Conservation (phyloP, 1,140 invertebrate genomes). For the Diplogasteroides magnus region DNA sequence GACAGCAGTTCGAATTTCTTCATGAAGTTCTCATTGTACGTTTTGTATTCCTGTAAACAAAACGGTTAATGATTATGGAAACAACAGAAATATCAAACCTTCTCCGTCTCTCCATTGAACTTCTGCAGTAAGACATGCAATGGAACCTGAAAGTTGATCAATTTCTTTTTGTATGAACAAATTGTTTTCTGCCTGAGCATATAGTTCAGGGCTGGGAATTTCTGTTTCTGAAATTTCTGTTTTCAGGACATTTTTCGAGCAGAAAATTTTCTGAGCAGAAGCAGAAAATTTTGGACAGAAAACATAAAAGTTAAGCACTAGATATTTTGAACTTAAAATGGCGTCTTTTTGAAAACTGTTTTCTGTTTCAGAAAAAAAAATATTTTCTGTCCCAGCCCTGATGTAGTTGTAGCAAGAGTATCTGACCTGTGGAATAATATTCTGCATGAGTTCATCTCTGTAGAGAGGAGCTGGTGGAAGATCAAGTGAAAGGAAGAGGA, state of each 20-base stretch:
- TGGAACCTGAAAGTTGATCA: slow-evolving; percentile 65
- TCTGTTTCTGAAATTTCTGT: too few relatives aligned
- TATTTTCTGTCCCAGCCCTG: too few relatives aligned
- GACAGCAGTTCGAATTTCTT: slow-evolving; percentile 91
- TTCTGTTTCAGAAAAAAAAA: too few relatives aligned
- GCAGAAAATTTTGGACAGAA: too few relatives aligned
- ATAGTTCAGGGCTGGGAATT: too few relatives aligned
- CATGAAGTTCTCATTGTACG: slow-evolving; percentile 95
- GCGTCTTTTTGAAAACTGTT: too few relatives aligned
- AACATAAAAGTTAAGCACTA: too few relatives aligned
- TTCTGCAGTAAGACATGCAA: slow-evolving; percentile 84
- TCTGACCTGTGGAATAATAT: slow-evolving; percentile 83
- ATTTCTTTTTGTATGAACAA: background rate
- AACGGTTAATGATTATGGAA: background rate
- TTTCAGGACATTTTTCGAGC: too few relatives aligned
- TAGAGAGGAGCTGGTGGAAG: slow-evolving; percentile 90
- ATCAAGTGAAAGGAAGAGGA: slow-evolving; percentile 91
- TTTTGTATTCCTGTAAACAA: slow-evolving; percentile 78
- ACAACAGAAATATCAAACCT: slow-evolving; percentile 57
- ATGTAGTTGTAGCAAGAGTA: too few relatives aligned
- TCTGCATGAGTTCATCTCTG: slow-evolving; percentile 91
- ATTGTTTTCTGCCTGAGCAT: too few relatives aligned
- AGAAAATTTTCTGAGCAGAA: too few relatives aligned
- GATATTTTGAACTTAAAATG: too few relatives aligned
- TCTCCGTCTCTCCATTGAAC: slow-evolving; percentile 89